phyloP scores from a whole-genome alignment of 2,888 invertebrate species.

The Noctua janthe region DNA sequence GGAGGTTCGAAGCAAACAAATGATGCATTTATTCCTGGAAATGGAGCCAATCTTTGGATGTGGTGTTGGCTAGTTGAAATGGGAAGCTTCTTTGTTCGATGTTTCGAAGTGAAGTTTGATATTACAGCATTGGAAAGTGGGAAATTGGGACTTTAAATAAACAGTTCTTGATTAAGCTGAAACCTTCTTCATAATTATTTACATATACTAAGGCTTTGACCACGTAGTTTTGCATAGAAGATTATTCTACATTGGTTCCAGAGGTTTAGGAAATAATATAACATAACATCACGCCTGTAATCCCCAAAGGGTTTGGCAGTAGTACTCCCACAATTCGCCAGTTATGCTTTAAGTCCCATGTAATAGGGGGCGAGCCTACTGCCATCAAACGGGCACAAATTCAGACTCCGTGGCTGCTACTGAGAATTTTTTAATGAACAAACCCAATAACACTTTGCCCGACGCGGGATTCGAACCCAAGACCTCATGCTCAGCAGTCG shows the following conservation, averaged over 20 bases:
- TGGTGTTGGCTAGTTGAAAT: slow-evolving; percentile 18
- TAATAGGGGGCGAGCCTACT: no score
- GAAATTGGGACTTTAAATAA: neutral
- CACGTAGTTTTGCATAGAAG: neutral
- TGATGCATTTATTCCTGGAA: slow-evolving; percentile 32
- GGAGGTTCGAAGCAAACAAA: slow-evolving; percentile 56
- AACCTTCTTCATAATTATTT: neutral
- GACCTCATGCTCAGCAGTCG: no score
- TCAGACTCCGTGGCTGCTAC: no score
- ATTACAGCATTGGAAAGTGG: neutral
- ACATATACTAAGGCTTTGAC: neutral
- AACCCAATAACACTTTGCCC: no score
- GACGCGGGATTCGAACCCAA: no score
- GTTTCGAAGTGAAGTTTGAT: neutral
- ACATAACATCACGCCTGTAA: no score
- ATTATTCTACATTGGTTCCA: neutral
- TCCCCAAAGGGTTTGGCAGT: no score
- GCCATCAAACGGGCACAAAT: no score
- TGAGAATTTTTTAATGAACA: no score
- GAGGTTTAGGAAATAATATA: neutral
- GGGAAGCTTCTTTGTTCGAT: slow-evolving; percentile 13
- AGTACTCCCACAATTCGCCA: no score
- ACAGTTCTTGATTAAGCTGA: neutral
- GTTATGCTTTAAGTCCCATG: no score
- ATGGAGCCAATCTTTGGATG: slow-evolving; percentile 46